phyloP scores from a whole-genome alignment of 1,140 invertebrate species.

The Procambarus clarkii region DNA sequence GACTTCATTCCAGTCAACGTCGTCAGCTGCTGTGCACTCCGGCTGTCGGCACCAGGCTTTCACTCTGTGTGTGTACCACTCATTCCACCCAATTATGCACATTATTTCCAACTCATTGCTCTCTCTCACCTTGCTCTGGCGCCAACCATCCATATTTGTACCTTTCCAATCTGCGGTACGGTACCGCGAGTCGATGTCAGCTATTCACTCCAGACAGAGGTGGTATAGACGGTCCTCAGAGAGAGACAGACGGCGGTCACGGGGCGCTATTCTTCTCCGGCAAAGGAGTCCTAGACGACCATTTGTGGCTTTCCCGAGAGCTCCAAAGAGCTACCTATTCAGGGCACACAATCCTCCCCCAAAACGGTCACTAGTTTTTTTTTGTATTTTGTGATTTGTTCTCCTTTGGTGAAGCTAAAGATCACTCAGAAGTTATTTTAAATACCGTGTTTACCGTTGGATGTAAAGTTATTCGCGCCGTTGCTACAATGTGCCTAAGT shows the following conservation, averaged over 20 bases:
- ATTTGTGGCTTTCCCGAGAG: neutral
- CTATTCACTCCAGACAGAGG: neutral
- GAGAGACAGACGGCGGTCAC: neutral
- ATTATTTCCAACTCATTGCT: no score
- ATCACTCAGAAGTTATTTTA: neutral
- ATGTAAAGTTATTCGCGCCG: no score
- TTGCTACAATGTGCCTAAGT: no score
- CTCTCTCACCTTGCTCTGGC: neutral
- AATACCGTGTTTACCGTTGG: no score
- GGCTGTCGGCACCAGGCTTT: no score
- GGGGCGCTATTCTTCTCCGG: neutral
- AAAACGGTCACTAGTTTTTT: neutral
- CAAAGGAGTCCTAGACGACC: neutral
- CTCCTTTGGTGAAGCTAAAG: neutral
- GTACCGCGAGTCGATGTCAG: neutral
- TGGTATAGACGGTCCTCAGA: neutral
- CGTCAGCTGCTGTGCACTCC: no score
- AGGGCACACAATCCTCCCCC: neutral
- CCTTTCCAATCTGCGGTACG: neutral
- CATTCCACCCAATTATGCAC: no score
- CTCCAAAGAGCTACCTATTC: slow-evolving; percentile 17
- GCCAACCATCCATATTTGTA: neutral
- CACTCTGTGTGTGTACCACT: no score
- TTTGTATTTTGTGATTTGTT: neutral
- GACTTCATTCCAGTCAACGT: no score